Base-by-base conservation (phyloP, 2,888 invertebrate species). In the Drosophila lacicola region DNA sequence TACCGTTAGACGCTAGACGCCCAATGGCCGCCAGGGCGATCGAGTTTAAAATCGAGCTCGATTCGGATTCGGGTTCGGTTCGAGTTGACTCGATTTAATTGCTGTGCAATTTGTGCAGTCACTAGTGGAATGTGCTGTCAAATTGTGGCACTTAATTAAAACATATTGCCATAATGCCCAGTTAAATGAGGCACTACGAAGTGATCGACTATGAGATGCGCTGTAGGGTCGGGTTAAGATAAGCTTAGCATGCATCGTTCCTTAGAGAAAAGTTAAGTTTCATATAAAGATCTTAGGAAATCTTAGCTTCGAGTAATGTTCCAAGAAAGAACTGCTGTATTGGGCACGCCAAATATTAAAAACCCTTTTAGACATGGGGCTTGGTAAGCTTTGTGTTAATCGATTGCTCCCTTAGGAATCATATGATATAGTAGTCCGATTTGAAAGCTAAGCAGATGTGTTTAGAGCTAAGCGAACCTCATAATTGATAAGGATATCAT, bases 71-170 rank as follows among this genome's bases (percentile, higher is more conserved):
- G 29, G 29, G 9, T 47, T 47, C 41, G 44, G 51, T 36, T 47
- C 44, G 50, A 53, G 55, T 51, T 47, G 68, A 25, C 11, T 58
- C 53, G 56, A 63, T 42, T 77, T 87, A 84, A 89, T 89, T 89
- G 88, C 85, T 72, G 61, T 79, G 87, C 87, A 88, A 86, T 88
- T 88, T 83, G 87, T 84, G 70, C 63, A 58, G 57, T 70, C 70
- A 71, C 62, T 33, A 42, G 42, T 67, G 82, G 88, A 78, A 88
- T 85, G 70, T 46, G 82, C 82, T 76, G 88, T 76, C 86, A 79
- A 83, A 75, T 75, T 73, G 78, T 70, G 67, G 74, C 78, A 78
- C 82, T 87, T 78, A 87, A 83, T 84, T 89, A 84, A 80, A 76
- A 74, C 66, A 57, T 71, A 87, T 74, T 81, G 74, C n/a, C n/a